Conservation (phyloP, 2,888 invertebrate species). For the Glyphotaelius pellucidus region DNA sequence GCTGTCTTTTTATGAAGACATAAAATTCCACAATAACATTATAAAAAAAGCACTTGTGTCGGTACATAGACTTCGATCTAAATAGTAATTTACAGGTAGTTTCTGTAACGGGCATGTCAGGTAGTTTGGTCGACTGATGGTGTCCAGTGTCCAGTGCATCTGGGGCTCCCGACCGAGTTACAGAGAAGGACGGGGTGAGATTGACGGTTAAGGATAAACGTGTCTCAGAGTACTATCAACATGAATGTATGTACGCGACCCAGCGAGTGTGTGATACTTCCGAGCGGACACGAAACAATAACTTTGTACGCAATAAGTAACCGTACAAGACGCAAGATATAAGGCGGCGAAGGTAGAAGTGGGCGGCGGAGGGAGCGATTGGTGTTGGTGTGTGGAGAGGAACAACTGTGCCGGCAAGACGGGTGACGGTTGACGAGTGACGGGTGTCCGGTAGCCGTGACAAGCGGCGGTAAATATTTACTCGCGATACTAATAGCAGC, state of each 20-base stretch:
- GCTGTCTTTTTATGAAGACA: not conserved
- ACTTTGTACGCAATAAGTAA: conserved; percentile 2
- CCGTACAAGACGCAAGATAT: not conserved
- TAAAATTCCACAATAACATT: not conserved
- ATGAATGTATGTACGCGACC: not conserved
- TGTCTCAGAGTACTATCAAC: not conserved
- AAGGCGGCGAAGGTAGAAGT: not conserved
- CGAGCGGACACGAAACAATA: not conserved
- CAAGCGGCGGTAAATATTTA: conserved; percentile 43
- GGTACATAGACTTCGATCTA: not conserved
- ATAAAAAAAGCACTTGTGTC: not conserved
- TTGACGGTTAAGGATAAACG: not conserved
- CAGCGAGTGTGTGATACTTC: not conserved
- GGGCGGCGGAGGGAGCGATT: not conserved
- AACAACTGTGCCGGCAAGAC: conserved; percentile 2
- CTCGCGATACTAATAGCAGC: conserved; percentile 33
- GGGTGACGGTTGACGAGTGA: not conserved
- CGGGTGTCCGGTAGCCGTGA: conserved; percentile 27
- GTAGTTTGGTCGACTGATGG: not conserved
- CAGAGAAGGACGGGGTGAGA: not conserved
- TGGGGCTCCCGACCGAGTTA: not conserved
- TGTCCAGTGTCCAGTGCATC: not conserved
- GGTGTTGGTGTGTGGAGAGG: not conserved
- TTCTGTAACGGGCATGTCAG: not conserved
- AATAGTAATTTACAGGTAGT: not conserved